Evolutionary conservation across 92 coral and sea anemone genomes (phyloP), one percentile per base, ranked within the genome.

Genomic region (Parazoanthus darwini): DNA sequence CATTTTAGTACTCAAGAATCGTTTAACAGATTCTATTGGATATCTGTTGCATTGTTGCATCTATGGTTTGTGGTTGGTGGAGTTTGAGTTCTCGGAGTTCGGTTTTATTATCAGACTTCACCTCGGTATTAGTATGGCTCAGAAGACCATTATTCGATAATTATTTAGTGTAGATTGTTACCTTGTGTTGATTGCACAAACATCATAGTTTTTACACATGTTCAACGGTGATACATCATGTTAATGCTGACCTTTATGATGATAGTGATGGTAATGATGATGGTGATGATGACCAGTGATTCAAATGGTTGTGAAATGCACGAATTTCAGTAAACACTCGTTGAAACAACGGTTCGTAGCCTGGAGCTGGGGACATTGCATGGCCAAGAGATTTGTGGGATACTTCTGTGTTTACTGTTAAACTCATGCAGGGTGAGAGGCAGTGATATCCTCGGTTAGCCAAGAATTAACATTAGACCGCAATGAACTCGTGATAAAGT

Each of bases 351-450:
- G 20, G 85, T 80, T 80, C 72, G 6, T 18, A 80, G 85, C 85
- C 85, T 29, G 85, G 85, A 80, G 85, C 85, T 80, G 38, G 33
- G 85, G 36, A 58, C 72, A 58, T 80, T 80, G 85, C 85, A 16
- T 54, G 85, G 85, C 33, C 85, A 80, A 80, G 68, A 50, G 85
- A 80, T 66, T 80, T 80, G 85, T 63, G 25, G 70, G 70, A 63
- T 63, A 63, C 0, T 63, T 63, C 9, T 63, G n/a, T 80, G 48
- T 73, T 73, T 8, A 16, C 77, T 36, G 38, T 29, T 11, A 10
- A 73, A 29, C 33, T 33, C 77, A 73, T 73, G 26, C 37, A 6
- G 75, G 37, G 37, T 71, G 75, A 33, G 10, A 25, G 23, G 18
- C 66, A 58, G 15, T 58, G 22, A 58, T 1, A 58, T 46, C 59